Percentiles rank a stretch among this genome's conserved stretches.
Evolutionary conservation across 2,888 invertebrate genomes (phyloP).

Genomic region (Agrochola macilenta): DNA sequence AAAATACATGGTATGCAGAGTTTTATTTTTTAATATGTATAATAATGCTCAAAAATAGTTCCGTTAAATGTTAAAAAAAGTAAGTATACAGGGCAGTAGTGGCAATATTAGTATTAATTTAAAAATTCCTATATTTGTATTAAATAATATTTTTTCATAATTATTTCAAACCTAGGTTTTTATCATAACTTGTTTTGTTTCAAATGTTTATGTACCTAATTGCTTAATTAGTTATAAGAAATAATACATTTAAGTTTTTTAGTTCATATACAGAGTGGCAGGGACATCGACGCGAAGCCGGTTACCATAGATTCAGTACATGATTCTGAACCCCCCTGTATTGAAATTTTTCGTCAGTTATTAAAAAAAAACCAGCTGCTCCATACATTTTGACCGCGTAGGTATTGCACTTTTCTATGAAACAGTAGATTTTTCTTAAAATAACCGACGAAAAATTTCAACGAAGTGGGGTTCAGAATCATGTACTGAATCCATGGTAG

Average conservation of each 20-base stretch:
- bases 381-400: no score
- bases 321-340: no score
- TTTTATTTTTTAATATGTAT: constrained; percentile 19
- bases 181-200: constrained; percentile 79
- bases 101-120: constrained; percentile 81
- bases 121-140: constrained; percentile 64
- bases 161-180: constrained; percentile 44
- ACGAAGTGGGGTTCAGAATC: no score
- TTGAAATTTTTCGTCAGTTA: no score
- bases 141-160: constrained; percentile 50
- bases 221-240: constrained; percentile 44
- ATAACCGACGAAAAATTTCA: no score
- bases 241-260: constrained; percentile 28
- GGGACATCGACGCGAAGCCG: no score
- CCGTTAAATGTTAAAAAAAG: constrained; percentile 46
- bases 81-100: constrained; percentile 77
- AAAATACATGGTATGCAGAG: constrained; percentile 15
- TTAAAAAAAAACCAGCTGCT: no score
- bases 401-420: no score
- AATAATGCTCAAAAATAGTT: constrained; percentile 68
- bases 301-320: no score
- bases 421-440: no score
- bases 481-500: no score
- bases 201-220: constrained; percentile 77
- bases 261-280: not conserved